Evolutionary conservation across 2,797 vertebrate species (phyloP).

Genomic region (Tauraco hartlaubi): DNA sequence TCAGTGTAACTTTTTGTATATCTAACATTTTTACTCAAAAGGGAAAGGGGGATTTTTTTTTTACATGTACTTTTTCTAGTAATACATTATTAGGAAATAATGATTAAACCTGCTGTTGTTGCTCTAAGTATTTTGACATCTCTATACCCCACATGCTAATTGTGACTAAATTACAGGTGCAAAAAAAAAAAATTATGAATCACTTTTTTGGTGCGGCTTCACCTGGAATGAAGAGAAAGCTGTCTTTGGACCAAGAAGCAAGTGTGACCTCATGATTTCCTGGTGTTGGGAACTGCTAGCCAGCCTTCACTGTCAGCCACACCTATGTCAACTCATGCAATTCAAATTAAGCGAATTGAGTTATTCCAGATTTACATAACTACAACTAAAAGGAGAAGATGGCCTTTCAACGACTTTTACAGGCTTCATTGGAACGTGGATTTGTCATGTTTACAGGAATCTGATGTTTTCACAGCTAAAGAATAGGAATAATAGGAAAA

Average conservation of each 20-base stretch:
- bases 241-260: background rate
- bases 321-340: background rate
- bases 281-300: background rate
- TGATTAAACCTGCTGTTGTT: background rate
- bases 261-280: slow-evolving; percentile 29
- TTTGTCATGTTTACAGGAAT: background rate
- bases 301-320: background rate
- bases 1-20: background rate
- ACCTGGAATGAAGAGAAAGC: slow-evolving; percentile 12
- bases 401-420: background rate
- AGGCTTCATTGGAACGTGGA: background rate
- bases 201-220: background rate
- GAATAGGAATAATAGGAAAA: background rate
- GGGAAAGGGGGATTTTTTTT: background rate
- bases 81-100: background rate
- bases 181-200: background rate
- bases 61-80: background rate
- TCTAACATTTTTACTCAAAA: background rate
- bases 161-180: background rate
- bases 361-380: background rate
- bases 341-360: background rate
- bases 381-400: background rate
- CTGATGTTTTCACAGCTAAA: background rate
- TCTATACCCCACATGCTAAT: background rate
- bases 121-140: background rate